A percentile compares a stretch with the other conserved stretches of the same genome.
Conservation (phyloP, 2,797 vertebrate genomes). For the Fistularia tabacaria region DNA sequence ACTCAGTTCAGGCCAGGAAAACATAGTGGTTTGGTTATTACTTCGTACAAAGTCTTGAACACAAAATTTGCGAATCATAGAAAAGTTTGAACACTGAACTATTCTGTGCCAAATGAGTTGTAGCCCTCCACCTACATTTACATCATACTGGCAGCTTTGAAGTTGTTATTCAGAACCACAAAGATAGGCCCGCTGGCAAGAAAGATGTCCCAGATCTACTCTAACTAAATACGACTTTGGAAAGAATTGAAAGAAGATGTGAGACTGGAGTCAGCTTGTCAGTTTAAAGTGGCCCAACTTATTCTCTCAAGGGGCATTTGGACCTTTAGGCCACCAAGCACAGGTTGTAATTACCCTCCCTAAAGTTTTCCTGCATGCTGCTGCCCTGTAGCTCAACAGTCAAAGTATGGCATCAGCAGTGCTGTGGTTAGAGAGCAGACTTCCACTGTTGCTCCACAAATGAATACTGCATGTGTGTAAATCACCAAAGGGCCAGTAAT, state of each 20-base stretch:
- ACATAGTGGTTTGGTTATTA: no score
- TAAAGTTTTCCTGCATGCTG: constrained; percentile 48
- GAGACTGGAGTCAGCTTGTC: constrained; percentile 37
- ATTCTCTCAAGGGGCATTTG: constrained; percentile 38
- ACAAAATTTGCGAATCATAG: no score
- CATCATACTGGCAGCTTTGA: no score
- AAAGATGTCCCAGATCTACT: no score
- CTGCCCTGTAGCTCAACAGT: constrained; percentile 49
- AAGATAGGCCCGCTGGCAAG: no score
- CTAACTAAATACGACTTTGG: constrained; percentile 8
- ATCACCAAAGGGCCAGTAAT: constrained; percentile 26
- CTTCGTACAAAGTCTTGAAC: no score
- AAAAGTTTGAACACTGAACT: no score
- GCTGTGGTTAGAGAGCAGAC: constrained; percentile 51
- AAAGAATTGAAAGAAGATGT: constrained; percentile 64
- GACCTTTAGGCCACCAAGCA: constrained; percentile 39
- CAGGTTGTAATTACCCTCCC: constrained; percentile 40
- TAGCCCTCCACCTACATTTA: no score
- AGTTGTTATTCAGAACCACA: no score
- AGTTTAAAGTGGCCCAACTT: constrained; percentile 47
- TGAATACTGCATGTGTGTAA: not conserved
- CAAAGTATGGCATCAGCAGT: constrained; percentile 45
- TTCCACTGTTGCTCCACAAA: constrained; percentile 33
- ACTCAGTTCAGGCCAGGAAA: no score
- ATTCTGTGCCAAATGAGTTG: no score